phyloP scores from a whole-genome alignment of 2,888 invertebrate species.

The Sclerodermus sp. region DNA sequence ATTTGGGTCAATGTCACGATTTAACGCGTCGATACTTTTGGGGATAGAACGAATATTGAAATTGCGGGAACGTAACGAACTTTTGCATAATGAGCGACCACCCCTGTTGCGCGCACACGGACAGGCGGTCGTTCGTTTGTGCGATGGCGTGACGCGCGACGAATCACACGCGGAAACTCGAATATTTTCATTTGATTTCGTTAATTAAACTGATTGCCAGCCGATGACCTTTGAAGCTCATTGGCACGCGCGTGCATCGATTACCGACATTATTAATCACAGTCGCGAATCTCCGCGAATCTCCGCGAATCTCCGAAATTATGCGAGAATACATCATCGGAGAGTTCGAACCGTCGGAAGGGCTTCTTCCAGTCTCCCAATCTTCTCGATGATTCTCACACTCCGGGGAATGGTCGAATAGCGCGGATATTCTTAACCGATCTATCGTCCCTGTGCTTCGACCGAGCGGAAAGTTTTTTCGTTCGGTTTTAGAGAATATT shows the following conservation, averaged over 20 bases:
- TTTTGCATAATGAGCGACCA: constrained; percentile 52
- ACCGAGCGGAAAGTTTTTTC: no score
- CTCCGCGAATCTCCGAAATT: no score
- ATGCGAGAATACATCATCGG: no score
- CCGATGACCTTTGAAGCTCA: constrained; percentile 49
- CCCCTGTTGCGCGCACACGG: constrained; percentile 7
- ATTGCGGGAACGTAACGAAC: constrained; percentile 44
- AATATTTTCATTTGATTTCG: constrained; percentile 54
- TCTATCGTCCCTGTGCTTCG: no score
- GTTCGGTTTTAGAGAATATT: no score
- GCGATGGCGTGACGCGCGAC: constrained; percentile 1
- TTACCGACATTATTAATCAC: constrained; percentile 42
- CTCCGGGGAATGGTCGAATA: no score
- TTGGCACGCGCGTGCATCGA: constrained; percentile 36
- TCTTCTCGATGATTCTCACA: no score
- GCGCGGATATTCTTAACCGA: no score
- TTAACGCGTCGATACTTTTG: constrained; percentile 38
- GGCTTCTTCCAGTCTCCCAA: no score
- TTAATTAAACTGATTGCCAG: constrained; percentile 44
- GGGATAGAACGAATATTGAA: constrained; percentile 49
- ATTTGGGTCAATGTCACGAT: constrained; percentile 51
- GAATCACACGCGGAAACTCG: constrained; percentile 22
- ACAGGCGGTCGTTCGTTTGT: not conserved
- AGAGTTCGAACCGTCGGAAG: no score
- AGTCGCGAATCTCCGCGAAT: constrained; percentile 1